phyloP scores from a whole-genome alignment of 2,797 vertebrate genomes.

The Lagorchestes hirsutus region DNA sequence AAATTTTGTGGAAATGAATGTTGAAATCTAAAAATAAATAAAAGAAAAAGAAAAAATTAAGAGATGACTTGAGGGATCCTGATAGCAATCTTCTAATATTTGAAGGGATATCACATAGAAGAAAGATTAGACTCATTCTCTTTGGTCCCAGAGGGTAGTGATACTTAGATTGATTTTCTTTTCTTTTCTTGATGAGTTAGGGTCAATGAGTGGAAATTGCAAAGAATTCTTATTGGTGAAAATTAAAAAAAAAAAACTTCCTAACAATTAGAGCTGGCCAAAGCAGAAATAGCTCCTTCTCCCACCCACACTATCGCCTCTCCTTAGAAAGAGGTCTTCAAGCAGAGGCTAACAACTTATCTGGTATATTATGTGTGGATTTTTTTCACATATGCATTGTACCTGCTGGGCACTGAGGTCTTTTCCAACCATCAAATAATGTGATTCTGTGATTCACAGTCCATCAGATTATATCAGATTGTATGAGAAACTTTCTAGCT shows the following conservation, averaged over 20 bases:
- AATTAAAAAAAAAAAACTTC: not conserved
- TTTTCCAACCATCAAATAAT: not conserved
- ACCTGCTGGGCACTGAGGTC: not conserved
- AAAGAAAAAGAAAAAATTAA: not conserved
- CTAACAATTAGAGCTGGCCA: not conserved
- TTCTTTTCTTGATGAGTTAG: not conserved
- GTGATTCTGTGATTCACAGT: not conserved
- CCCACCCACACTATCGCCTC: not conserved
- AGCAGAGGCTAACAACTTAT: not conserved
- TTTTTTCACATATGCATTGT: not conserved
- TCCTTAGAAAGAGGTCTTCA: not conserved
- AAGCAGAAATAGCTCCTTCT: not conserved
- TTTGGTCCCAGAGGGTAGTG: not conserved
- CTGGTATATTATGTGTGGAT: not conserved
- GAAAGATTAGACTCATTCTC: not conserved
- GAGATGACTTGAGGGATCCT: not conserved
- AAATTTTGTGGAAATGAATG: too few relatives aligned
- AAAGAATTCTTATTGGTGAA: not conserved
- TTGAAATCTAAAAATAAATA: too few relatives aligned
- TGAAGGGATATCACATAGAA: not conserved
- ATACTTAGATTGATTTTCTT: not conserved
- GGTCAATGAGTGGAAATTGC: not conserved
- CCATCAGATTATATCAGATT: not conserved
- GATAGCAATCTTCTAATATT: not conserved
- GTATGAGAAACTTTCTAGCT: not conserved